These are phyloP conservation scores for Leucozona laternaria DNA, from an alignment of 2,888 invertebrate genomes.

Conservation along the genomic window DNA sequence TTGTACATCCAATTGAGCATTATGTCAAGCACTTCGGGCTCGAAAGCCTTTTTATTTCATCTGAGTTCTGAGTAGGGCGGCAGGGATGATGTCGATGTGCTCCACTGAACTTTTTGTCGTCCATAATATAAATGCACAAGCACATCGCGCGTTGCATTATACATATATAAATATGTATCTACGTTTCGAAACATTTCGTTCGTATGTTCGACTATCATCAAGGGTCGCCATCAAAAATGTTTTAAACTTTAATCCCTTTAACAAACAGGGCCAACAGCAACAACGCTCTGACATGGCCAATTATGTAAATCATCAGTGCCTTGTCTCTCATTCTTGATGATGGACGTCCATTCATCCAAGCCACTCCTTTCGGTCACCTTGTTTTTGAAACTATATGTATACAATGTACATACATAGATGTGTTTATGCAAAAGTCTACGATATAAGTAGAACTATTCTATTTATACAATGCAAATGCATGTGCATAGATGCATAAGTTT, in stretches of 20 bases:
- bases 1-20: constrained; percentile 36
- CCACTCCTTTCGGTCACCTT: constrained; percentile 33
- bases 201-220: constrained; percentile 18
- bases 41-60: background rate
- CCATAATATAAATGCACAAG: constrained; percentile 25
- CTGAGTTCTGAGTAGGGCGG: background rate
- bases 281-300: constrained; percentile 46
- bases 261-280: constrained; percentile 32
- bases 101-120: background rate
- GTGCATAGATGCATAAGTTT: background rate
- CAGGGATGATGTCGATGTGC: too few relatives aligned
- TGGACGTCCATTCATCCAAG: constrained; percentile 15
- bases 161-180: too few relatives aligned
- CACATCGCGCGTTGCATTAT: constrained; percentile 2
- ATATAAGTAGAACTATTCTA: background rate
- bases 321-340: constrained; percentile 16
- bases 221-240: constrained; percentile 41
- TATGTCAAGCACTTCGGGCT: constrained; percentile 7
- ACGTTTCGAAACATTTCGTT: background rate
- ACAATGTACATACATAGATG: background rate
- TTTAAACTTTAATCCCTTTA: constrained; percentile 49
- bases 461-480: background rate
- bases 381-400: constrained; percentile 6
- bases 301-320: constrained; percentile 48
- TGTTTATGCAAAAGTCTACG: background rate